phyloP scores from a whole-genome alignment of 1,140 invertebrate species.

The Calephelis virginiensis region DNA sequence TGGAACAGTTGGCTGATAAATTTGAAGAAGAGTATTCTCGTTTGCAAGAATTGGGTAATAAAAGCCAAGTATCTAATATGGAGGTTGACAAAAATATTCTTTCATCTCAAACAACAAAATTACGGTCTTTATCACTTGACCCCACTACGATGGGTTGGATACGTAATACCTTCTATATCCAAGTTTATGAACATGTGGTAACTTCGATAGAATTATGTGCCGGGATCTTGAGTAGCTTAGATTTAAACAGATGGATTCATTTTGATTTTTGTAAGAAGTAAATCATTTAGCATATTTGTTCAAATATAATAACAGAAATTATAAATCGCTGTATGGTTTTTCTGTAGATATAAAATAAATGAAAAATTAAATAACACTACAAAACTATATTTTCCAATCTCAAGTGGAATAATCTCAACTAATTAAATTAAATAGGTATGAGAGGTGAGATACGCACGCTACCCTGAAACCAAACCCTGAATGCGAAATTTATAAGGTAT shows the following conservation, averaged over 20 bases:
- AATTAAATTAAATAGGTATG: no score
- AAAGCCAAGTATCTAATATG: neutral
- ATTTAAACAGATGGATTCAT: slow-evolving; percentile 60
- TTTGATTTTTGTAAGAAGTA: slow-evolving; percentile 57
- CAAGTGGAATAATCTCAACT: no score
- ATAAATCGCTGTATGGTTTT: no score
- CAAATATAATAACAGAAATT: no score
- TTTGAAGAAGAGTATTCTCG: slow-evolving; percentile 47
- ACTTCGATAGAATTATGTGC: slow-evolving; percentile 48
- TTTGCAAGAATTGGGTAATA: slow-evolving; percentile 4
- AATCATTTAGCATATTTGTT: neutral
- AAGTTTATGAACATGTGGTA: slow-evolving; percentile 48
- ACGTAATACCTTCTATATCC: slow-evolving; percentile 50
- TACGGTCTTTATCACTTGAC: neutral
- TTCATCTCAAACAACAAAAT: neutral
- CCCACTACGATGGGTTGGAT: slow-evolving; percentile 15
- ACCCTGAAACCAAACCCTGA: no score
- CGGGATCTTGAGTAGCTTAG: slow-evolving; percentile 57
- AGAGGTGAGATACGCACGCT: no score
- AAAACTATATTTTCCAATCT: no score
- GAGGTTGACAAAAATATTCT: neutral
- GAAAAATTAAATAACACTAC: no score
- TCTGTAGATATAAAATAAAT: no score
- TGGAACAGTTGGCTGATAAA: slow-evolving; percentile 50
- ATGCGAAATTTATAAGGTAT: no score